Evolutionary conservation across 2,113 vertebrate genomes (phyloP), one percentile per base, ranked within the genome.

Genomic region (Speoplatyrhinus poulsoni): DNA sequence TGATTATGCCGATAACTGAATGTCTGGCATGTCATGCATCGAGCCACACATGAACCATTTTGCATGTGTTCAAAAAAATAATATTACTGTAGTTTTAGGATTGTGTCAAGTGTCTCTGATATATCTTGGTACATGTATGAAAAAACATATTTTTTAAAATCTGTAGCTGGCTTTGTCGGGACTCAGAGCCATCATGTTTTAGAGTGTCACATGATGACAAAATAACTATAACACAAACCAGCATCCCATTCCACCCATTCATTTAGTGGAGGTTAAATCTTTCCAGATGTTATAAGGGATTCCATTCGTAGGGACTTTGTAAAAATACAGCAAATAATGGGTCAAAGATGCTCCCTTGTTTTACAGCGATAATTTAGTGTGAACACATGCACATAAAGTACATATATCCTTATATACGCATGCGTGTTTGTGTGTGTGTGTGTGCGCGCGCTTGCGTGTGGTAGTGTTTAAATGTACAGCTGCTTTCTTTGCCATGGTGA

Each of bases 271-370:
- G 49, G 73, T 73, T 76, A 85, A 87, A 19, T 32, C 72, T 62
- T 89, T 88, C 82, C 84, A 87, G 86, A 89, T 87, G 87, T 75
- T 67, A 59, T n/a, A 7, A 57, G 26, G 4, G 60, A 66, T 72
- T 73, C 64, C 74, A 77, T 46, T 62, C 26, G 17, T 65, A 60
- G 13, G 54, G 70, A 56, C 70, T 70, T 67, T 77, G 67, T 67
- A 36, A 26, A 26, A 26, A 26, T 26, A 26, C 26, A 2, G 26
- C 71, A 46, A 74, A 17, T 62, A 64, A 12, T 15, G 69, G 77
- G 87, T 86, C 77, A 84, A 54, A 74, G 60, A 82, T 70, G 70
- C 67, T 58, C 50, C 32, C 58, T 61, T 69, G 54, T 62, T 72
- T 46, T 41, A 15, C 11, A 46, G 69, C 26, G 53, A 46, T 53